A percentile compares a stretch with the other conserved stretches of the same genome.
These are phyloP conservation scores for Aphyosemion australe DNA, from an alignment of 2,113 vertebrate species.

Conservation along the genomic window DNA sequence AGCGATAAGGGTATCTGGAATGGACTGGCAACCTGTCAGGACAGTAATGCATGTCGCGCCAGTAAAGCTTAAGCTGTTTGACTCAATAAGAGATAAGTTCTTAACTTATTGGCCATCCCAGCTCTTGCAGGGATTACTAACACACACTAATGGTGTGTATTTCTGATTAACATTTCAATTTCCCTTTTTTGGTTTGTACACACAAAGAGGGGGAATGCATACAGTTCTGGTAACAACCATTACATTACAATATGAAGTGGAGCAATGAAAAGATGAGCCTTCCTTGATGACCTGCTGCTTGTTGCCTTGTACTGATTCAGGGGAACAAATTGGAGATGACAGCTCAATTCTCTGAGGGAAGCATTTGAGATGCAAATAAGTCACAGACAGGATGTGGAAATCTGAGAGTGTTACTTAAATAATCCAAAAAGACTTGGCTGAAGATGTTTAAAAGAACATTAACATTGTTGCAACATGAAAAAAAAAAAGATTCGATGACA, in stretches of 20 bases:
- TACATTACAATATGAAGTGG: slow-evolving; percentile 7
- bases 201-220: slow-evolving; percentile 13
- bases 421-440: slow-evolving; percentile 21
- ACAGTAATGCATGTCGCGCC: slow-evolving; percentile 17
- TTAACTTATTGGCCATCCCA: slow-evolving; percentile 1
- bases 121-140: slow-evolving; percentile 3
- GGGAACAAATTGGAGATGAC: slow-evolving; percentile 51
- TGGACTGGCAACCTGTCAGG: slow-evolving; percentile 27
- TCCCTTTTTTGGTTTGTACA: neutral
- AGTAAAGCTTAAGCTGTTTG: slow-evolving; percentile 33
- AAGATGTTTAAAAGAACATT: slow-evolving; percentile 7
- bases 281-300: slow-evolving; percentile 24
- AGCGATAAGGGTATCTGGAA: slow-evolving; percentile 45
- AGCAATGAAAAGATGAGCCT: neutral
- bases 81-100: slow-evolving; percentile 36
- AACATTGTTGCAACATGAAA: neutral
- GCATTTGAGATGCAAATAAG: slow-evolving; percentile 55
- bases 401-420: slow-evolving; percentile 13
- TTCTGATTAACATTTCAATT: neutral
- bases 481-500: neutral
- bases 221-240: neutral
- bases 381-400: slow-evolving; percentile 29
- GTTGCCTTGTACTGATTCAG: slow-evolving; percentile 38
- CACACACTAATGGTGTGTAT: neutral
- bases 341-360: slow-evolving; percentile 46